Evolutionary conservation across 2,888 invertebrate species (phyloP), one percentile per base, ranked within the genome.

Genomic region (Luperina nickerlii): DNA sequence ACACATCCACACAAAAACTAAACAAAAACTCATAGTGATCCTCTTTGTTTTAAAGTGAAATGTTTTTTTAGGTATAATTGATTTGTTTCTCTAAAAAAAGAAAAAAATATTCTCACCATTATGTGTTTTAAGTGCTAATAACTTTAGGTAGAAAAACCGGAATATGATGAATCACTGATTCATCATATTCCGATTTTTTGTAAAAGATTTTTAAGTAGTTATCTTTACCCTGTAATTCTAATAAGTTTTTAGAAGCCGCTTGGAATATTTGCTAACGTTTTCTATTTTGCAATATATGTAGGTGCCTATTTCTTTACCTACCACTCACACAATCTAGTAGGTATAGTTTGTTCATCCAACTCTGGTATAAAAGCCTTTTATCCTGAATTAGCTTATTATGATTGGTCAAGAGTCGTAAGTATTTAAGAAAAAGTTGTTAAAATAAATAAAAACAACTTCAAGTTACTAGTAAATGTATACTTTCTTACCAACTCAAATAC

Each of bases 21-120:
- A 90, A 92, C 92, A 94, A 94, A 94, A 94, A 93, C 88, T 84
- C 69, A 71, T 77, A 88, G 86, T 87, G 90, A 91, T 88, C 89
- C 86, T 88, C 88, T 90, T 89, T 90, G 91, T 85, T 85, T 84
- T 85, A 79, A 83, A 84, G 81, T 85, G 81, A 80, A 83, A 82
- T 79, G 76, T 90, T 89, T 84, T 85, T 90, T 84, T 75, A 1
- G 81, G 84, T 83, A 84, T 87, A 90, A 92, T 90, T 90, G 91
- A 90, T 90, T 90, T 90, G 91, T 91, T 92, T 90, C 90, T 90
- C 86, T 82, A 88, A 84, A 88, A 84, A 82, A 87, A 80, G 74
- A 85, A 79, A 91, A 57, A 93, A 93, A 92, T n/a, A n/a, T 93
- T 93, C 93, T 90, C 92, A 92, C 91, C 90, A 84, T 84, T 81